Conservation (phyloP, 2,113 vertebrate genomes). For the Pardalotus punctatus region DNA sequence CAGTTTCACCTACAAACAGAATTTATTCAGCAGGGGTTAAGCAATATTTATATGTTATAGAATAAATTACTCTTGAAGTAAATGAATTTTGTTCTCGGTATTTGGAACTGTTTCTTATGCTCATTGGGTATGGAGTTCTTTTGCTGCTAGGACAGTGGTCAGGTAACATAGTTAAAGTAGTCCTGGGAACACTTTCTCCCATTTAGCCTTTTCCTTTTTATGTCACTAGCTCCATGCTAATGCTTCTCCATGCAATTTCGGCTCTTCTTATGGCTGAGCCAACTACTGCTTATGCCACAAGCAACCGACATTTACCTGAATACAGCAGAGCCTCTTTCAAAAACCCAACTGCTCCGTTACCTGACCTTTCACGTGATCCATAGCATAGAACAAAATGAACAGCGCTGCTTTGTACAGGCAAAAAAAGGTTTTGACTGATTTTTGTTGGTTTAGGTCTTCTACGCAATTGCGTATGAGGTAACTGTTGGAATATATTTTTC, state of each 20-base stretch:
- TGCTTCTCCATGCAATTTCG: rapidly evolving
- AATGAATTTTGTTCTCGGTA: not conserved
- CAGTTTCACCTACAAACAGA: not conserved
- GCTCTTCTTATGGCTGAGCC: not conserved
- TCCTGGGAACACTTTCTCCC: not conserved
- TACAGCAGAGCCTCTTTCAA: not conserved
- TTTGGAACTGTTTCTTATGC: not conserved
- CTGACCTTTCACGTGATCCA: not conserved
- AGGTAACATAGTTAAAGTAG: not conserved
- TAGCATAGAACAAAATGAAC: not conserved
- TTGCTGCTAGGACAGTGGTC: not conserved
- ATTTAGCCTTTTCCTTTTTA: not conserved
- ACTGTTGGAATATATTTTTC: not conserved
- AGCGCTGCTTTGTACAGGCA: not conserved
- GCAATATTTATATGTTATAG: not conserved
- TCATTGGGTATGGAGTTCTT: not conserved
- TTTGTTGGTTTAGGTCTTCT: not conserved
- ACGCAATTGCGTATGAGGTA: not conserved
- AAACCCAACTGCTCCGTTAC: not conserved
- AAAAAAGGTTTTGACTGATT: not conserved
- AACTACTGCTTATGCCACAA: not conserved
- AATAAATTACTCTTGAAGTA: not conserved
- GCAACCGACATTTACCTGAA: not conserved
- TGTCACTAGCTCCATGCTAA: not conserved
- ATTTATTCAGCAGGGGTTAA: not conserved